Evolutionary conservation across 1,140 invertebrate genomes (phyloP).

Genomic region (Drosophila ohnishii): DNA sequence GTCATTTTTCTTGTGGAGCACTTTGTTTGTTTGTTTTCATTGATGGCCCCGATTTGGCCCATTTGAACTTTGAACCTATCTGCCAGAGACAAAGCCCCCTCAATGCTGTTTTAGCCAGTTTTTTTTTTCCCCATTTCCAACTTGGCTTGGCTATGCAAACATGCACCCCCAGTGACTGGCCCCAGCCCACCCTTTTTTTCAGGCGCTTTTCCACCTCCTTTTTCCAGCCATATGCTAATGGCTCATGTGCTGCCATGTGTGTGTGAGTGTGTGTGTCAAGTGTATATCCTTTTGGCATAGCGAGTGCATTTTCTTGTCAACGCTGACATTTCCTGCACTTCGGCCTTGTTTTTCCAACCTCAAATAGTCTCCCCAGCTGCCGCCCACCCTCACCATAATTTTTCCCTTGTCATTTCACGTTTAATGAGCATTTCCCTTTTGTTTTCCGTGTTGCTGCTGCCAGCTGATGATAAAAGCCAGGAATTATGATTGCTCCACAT

Average conservation of each 20-base stretch:
- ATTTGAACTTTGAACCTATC: constrained; percentile 76
- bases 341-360: constrained; percentile 52
- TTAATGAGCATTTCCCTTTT: constrained; percentile 77
- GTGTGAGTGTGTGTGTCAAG: constrained; percentile 59
- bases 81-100: constrained; percentile 15
- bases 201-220: constrained; percentile 1
- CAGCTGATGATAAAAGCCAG: constrained; percentile 61
- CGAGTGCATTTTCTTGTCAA: constrained; percentile 79
- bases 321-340: constrained; percentile 79
- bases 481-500: constrained; percentile 73
- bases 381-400: background rate
- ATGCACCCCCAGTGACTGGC: constrained; percentile 4
- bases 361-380: constrained; percentile 4
- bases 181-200: background rate
- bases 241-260: constrained; percentile 32
- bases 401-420: constrained; percentile 57
- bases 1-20: constrained; percentile 30
- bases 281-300: constrained; percentile 72
- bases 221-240: constrained; percentile 51
- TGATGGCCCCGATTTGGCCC: constrained; percentile 53
- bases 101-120: constrained; percentile 9
- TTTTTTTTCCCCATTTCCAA: constrained; percentile 7
- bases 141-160: constrained; percentile 28
- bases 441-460: constrained; percentile 31
- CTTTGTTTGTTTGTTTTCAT: constrained; percentile 38